Percentiles rank a stretch among this genome's conserved stretches.
phyloP scores from a whole-genome alignment of 2,888 invertebrate genomes.

The Chymomyza amoena region DNA sequence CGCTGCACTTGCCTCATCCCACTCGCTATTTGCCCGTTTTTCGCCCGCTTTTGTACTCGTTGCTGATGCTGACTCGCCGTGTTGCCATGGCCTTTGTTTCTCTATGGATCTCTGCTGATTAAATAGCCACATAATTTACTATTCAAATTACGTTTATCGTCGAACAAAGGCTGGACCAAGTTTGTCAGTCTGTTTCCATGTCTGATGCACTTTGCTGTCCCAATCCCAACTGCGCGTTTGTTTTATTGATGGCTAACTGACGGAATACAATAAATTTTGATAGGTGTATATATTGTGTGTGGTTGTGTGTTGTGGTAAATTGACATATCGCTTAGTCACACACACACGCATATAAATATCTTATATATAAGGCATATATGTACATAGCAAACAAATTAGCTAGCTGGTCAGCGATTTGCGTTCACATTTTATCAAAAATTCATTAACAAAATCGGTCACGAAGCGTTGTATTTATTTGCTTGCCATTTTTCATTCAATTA shows the following conservation, averaged over 20 bases:
- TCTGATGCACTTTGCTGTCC: constrained; percentile 8
- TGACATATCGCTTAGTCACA: constrained; percentile 44
- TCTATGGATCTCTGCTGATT: constrained; percentile 58
- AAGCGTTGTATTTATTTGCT: not conserved
- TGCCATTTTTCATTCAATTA: constrained; percentile 48
- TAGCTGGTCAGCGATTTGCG: constrained; percentile 18
- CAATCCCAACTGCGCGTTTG: constrained; percentile 3
- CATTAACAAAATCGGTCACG: constrained; percentile 25
- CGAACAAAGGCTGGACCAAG: constrained; percentile 52
- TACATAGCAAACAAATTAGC: constrained; percentile 49
- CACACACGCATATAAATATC: not conserved
- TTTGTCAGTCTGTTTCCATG: not conserved
- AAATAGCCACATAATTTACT: constrained; percentile 71
- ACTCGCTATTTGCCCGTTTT: not conserved
- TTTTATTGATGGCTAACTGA: constrained; percentile 21
- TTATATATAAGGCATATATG: not conserved
- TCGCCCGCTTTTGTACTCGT: not conserved
- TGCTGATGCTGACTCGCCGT: not conserved
- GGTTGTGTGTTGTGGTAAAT: constrained; percentile 30
- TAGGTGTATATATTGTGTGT: constrained; percentile 22
- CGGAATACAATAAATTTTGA: constrained; percentile 48
- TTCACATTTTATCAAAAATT: constrained; percentile 53
- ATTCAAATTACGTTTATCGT: constrained; percentile 69
- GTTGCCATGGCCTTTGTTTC: constrained; percentile 12
- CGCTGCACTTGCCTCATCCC: not conserved